phyloP scores from a whole-genome alignment of 2,888 invertebrate species.

The Phyllotreta cruciferae region DNA sequence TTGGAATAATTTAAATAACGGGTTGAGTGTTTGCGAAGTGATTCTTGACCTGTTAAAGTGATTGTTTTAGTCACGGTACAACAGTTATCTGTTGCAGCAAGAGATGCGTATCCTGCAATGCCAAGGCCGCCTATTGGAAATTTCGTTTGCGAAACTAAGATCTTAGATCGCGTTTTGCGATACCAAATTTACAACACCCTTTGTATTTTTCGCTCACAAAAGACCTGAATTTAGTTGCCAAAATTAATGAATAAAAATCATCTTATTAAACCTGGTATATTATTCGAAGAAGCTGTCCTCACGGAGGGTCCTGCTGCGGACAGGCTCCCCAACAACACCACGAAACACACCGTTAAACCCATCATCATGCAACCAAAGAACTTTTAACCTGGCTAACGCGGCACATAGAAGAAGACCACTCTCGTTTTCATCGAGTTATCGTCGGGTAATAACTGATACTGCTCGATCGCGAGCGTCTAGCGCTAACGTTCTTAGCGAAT shows the following conservation, averaged over 20 bases:
- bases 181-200: not conserved
- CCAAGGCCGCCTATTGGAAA: constrained; percentile 13
- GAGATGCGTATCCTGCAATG: constrained; percentile 15
- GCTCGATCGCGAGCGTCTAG: constrained; percentile 37
- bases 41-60: constrained; percentile 8
- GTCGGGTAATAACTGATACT: constrained; percentile 35
- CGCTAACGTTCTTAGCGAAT: constrained; percentile 33
- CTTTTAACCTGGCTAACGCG: not conserved
- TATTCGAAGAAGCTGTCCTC: constrained; percentile 36
- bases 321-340: constrained; percentile 41
- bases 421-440: constrained; percentile 21
- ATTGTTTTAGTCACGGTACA: constrained; percentile 10
- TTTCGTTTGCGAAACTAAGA: not conserved
- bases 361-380: constrained; percentile 32
- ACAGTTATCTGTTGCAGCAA: not conserved
- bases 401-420: constrained; percentile 13
- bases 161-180: constrained; percentile 8
- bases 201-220: no score
- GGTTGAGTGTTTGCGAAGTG: constrained; percentile 9
- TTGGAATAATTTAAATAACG: no score
- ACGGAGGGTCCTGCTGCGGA: constrained; percentile 46
- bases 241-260: constrained; percentile 17
- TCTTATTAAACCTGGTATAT: constrained; percentile 29
- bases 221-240: not conserved
- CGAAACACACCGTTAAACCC: constrained; percentile 38